A percentile compares a stretch with the other conserved stretches of the same genome.
Conservation (phyloP, 2,888 invertebrate species). For the Masnerella sp. region DNA sequence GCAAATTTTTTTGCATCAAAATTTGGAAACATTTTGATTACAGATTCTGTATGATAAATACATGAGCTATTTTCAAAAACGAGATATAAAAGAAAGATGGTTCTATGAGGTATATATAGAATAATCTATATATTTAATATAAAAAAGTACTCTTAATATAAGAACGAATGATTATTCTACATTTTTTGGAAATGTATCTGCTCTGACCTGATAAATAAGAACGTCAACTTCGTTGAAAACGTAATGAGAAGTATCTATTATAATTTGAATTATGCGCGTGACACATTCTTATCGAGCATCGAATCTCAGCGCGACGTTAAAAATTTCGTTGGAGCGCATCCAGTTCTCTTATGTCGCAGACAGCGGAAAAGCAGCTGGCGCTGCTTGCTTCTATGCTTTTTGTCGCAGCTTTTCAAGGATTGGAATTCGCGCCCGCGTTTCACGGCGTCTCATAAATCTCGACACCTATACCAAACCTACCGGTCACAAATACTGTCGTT, state of each 20-base stretch:
- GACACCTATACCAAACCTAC: constrained; percentile 60
- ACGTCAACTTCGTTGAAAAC: neutral
- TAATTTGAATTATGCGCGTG: constrained; percentile 28
- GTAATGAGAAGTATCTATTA: constrained; percentile 25
- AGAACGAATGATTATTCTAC: too few relatives aligned
- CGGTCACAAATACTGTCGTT: constrained; percentile 65
- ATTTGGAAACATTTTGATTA: too few relatives aligned
- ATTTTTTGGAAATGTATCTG: too few relatives aligned
- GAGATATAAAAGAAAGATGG: too few relatives aligned
- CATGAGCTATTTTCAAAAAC: too few relatives aligned
- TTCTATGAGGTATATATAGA: too few relatives aligned
- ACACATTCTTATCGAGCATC: constrained; percentile 27
- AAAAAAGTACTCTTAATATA: too few relatives aligned
- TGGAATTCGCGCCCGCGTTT: constrained; percentile 38
- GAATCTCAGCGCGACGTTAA: constrained; percentile 24
- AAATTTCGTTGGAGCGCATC: constrained; percentile 53
- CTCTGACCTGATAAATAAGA: neutral
- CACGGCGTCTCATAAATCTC: constrained; percentile 64
- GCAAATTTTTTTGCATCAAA: too few relatives aligned
- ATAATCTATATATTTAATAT: too few relatives aligned
- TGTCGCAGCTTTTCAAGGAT: constrained; percentile 56
- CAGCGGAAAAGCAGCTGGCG: constrained; percentile 47
- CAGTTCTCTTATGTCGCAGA: constrained; percentile 42
- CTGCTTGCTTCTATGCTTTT: constrained; percentile 30
- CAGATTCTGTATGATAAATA: too few relatives aligned